Evolutionary conservation across 2,113 vertebrate genomes (phyloP), one percentile per base, ranked within the genome.

Genomic region (Typhlomys cinereus): DNA sequence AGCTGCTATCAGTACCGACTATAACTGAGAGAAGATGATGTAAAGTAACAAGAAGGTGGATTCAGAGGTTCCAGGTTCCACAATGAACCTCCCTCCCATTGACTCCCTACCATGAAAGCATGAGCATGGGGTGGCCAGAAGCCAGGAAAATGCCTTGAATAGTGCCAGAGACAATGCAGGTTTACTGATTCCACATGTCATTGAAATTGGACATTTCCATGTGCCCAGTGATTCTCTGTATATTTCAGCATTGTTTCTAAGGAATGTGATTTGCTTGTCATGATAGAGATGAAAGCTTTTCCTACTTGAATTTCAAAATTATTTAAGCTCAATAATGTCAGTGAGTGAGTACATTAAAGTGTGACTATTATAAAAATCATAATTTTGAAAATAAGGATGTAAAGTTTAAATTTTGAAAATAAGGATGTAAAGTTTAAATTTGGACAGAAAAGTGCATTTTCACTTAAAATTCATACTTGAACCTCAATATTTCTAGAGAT

Each of bases 401-500:
- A n/a, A n/a, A 57, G 25, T 59, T 18, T 54, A 54, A 59, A 23
- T n/a, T n/a, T n/a, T n/a, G n/a, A n/a, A 88, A 41, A 25, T 1
- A 62, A 23, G n/a, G 27, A n/a, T n/a, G 0, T 27, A 18, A 41
- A 86, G 6, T 50, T 64, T 75, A 46, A 0, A 31, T 25, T 12
- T 20, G 6, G 1, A 0, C 2, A n/a, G 2, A 66, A 44, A 67
- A 85, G 9, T 62, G 1, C 13, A 59, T 41, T 61, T 79, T 50
- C 10, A 14, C 27, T 73, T 1, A 64, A 67, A 61, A 79, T 52
- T 29, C 17, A 52, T 67, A 52, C 4, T 79, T 61, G 4, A 34
- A 46, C 94, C 94, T 46, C 3, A 36, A 36, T 52, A 94, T 95
- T 69, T 13, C 85, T 52, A 50, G 36, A 36, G 50, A 96, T 66